Conservation (phyloP, 37 sponge, comb jelly and placozoan genomes). For the Tethya wilhelma region DNA sequence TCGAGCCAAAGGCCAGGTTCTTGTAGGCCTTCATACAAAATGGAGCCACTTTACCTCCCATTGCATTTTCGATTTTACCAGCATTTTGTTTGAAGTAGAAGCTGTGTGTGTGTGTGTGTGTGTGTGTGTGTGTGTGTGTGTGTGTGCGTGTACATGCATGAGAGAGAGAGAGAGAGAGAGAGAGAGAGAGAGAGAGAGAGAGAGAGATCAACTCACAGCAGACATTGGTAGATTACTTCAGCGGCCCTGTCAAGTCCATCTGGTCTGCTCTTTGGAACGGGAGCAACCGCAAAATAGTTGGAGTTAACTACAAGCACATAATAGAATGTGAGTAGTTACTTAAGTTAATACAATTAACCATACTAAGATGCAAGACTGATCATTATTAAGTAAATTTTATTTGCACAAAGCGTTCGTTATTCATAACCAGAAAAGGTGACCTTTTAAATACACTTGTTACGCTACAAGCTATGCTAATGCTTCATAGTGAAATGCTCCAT, state of each 20-base stretch:
- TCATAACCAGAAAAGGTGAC: not conserved
- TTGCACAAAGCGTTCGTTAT: not conserved
- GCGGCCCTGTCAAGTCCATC: constrained; percentile 67
- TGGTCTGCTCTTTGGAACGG: not conserved
- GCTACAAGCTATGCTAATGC: too few species aligned
- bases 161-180: not conserved
- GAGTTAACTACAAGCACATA: constrained; percentile 62
- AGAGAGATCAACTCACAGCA: constrained; percentile 21
- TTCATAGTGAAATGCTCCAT: too few species aligned
- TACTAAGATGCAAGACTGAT: not conserved
- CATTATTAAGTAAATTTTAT: not conserved
- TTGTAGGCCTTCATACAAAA: constrained; percentile 36
- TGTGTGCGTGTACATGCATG: not conserved
- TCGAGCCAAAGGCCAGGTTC: constrained; percentile 3
- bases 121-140: not conserved
- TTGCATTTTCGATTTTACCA: constrained; percentile 31
- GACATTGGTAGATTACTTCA: constrained; percentile 5
- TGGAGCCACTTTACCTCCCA: constrained; percentile 38
- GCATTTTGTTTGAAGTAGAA: not conserved
- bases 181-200: not conserved
- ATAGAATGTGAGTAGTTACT: not conserved
- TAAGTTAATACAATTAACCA: not conserved
- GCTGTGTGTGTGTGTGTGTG: constrained; percentile 2
- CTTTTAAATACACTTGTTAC: not conserved
- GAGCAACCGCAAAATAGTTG: constrained; percentile 65